Percentiles rank a stretch among this genome's conserved stretches.
phyloP scores from a whole-genome alignment of 2,797 vertebrate species.

The Champsocephalus esox region DNA sequence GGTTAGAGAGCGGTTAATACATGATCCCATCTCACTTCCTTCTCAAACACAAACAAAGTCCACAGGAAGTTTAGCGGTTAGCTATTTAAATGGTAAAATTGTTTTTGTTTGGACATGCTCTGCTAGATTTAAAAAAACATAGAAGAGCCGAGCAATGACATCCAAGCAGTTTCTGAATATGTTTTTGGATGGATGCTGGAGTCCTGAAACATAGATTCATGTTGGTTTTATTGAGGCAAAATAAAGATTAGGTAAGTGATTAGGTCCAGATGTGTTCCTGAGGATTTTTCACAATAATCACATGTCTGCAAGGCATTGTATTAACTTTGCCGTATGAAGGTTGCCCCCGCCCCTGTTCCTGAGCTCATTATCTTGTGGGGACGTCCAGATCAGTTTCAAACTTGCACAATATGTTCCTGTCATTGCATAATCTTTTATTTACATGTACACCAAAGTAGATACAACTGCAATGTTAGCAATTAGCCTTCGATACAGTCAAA shows the following conservation, averaged over 20 bases:
- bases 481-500: background rate
- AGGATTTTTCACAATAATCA: conserved; percentile 46
- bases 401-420: conserved; percentile 19
- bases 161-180: background rate
- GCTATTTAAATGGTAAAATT: conserved; percentile 23
- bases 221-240: conserved; percentile 1
- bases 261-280: conserved; percentile 48
- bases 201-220: background rate
- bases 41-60: conserved; percentile 17
- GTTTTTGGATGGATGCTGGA: background rate
- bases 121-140: background rate
- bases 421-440: background rate
- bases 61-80: conserved; percentile 6
- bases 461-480: background rate
- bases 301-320: conserved; percentile 13
- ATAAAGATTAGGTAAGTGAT: conserved; percentile 5
- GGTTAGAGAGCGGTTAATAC: conserved; percentile 30
- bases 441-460: background rate
- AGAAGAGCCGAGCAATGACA: background rate
- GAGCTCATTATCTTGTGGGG: conserved; percentile 27
- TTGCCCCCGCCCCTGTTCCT: conserved; percentile 19
- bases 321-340: conserved; percentile 17
- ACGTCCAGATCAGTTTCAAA: conserved; percentile 30
- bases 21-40: conserved; percentile 14
- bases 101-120: conserved; percentile 19